phyloP scores from a whole-genome alignment of 92 coral and sea anemone genomes.

The Diadumene lineata region DNA sequence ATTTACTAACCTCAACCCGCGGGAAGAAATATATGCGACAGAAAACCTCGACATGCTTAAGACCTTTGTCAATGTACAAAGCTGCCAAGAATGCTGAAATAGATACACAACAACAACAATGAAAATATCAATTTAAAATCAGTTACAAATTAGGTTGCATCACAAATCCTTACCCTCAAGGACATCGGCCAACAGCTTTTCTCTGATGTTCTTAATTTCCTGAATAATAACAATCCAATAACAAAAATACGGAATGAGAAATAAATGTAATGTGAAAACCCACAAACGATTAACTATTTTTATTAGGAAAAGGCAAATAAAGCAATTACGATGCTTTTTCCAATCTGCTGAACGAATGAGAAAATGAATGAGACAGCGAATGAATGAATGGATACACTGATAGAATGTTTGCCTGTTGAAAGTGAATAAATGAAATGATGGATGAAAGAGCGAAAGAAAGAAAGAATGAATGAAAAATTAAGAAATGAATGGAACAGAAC shows the following conservation, averaged over 20 bases:
- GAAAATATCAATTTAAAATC: background rate
- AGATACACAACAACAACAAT: background rate
- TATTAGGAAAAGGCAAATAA: no score
- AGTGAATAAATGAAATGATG: background rate
- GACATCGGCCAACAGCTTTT: conserved; percentile 87
- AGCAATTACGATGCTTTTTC: background rate
- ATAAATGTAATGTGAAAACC: background rate
- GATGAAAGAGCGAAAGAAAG: background rate
- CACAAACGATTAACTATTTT: no score
- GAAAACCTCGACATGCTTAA: conserved; percentile 82
- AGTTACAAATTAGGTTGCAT: no score
- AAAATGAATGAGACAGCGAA: background rate
- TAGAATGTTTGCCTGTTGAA: background rate
- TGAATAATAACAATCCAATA: background rate
- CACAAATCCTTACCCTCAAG: conserved; percentile 96
- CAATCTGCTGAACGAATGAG: background rate
- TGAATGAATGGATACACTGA: background rate
- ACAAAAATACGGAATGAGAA: background rate
- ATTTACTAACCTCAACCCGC: conserved; percentile 82
- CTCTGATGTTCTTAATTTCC: conserved; percentile 71
- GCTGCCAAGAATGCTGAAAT: conserved; percentile 89
- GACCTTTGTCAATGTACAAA: conserved; percentile 90
- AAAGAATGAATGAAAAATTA: no score
- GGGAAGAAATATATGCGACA: conserved; percentile 90
- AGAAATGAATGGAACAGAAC: no score